Evolutionary conservation across 1,140 invertebrate genomes (phyloP), one percentile per base, ranked within the genome.

Genomic region (Temnothorax longispinosus): DNA sequence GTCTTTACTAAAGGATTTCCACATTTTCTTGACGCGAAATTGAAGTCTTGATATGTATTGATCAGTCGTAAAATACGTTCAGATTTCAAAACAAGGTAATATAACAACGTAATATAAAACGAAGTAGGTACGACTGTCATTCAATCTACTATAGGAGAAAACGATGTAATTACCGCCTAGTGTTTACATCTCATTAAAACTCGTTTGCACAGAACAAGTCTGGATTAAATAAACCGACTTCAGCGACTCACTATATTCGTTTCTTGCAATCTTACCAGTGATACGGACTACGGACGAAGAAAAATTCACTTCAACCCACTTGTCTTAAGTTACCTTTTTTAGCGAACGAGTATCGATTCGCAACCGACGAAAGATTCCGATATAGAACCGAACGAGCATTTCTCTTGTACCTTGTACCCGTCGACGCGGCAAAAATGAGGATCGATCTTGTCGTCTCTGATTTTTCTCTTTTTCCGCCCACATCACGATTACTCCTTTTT

Each of bases 111-210:
- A n/a, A 21, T 10, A n/a, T 44, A 44, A 44, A 65, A 41, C 35
- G 6, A 11, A 2, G 2, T 21, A n/a, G 3, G 2, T 21, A n/a
- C 3, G 64, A 6, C 38, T 18, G 7, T 18, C 27, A 27, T 27
- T 11, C 18, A 13, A 27, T 69, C 44, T 65, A 78, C 11, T 54
- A 69, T 67, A 27, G 27, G 11, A 80, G 18, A 38, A 38, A 65
- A 78, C 44, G n/a, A 18, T 15, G 44, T 15, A 52, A 77, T 69
- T 38, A 18, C 8, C 41, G 5, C 18, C 44, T 52, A 64, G 8
- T 15, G 15, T 60, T 72, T 72, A 47, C 35, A 47, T 74, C 21
- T 82, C 80, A 47, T 82, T 74, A 74, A 60, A 58, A 6, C 11
- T 58, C 11, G 38, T 62, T 62, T 44, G 50, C 11, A 2, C 15